Evolutionary conservation across 2,888 invertebrate species (phyloP).

Genomic region (Zaprionus bogoriensis): DNA sequence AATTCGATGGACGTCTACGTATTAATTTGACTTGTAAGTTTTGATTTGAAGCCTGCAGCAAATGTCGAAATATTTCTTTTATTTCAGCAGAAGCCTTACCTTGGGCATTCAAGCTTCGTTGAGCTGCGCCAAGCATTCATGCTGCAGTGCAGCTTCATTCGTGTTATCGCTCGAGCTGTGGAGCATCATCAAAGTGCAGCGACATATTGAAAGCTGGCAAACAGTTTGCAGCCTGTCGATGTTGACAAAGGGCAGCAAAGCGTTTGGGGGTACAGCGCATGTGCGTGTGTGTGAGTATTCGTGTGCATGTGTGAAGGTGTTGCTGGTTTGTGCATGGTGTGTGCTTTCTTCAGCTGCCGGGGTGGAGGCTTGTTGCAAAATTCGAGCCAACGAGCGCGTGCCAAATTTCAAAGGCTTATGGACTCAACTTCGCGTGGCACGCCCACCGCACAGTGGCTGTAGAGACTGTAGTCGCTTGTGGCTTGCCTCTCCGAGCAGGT

Average conservation of each 20-base stretch:
- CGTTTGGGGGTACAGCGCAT: not conserved
- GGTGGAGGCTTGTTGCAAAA: constrained; percentile 31
- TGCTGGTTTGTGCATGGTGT: not conserved
- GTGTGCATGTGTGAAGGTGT: not conserved
- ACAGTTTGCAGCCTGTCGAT: no score
- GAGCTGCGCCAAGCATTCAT: no score
- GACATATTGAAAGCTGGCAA: constrained; percentile 51
- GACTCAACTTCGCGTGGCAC: not conserved
- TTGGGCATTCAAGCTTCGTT: no score
- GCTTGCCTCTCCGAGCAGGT: constrained; percentile 25
- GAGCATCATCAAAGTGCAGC: constrained; percentile 32
- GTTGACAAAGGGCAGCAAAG: no score
- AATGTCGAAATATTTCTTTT: no score
- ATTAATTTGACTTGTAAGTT: no score
- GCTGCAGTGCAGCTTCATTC: not conserved
- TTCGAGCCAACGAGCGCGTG: constrained; percentile 38
- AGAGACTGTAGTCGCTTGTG: no score
- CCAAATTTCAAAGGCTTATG: constrained; percentile 54
- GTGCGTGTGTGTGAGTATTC: constrained; percentile 3
- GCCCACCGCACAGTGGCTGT: constrained; percentile 2
- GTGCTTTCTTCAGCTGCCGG: not conserved
- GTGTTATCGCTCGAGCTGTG: constrained; percentile 1
- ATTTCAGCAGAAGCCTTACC: no score
- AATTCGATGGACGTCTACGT: no score
- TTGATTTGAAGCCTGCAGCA: no score